Conservation (phyloP, 2,113 vertebrate species). For the Ornithorhynchus anatinus region DNA sequence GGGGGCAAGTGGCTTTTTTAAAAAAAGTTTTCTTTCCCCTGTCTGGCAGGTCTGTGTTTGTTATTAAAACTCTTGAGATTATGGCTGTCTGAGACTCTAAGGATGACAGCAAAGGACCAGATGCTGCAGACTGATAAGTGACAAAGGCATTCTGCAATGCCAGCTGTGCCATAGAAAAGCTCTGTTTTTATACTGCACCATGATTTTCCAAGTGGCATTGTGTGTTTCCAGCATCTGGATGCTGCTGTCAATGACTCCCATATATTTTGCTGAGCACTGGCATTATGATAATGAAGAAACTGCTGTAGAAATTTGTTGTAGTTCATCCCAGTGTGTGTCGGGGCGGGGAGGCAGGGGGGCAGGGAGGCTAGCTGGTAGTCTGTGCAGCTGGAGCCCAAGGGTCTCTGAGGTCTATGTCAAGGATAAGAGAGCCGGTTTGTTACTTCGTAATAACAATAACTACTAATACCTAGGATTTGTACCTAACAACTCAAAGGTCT, state of each 20-base stretch:
- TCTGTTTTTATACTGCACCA: slow-evolving; percentile 26
- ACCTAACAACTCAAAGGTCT: too few species aligned
- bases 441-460: too few species aligned
- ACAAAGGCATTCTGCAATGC: slow-evolving; percentile 61
- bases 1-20: background rate
- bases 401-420: background rate
- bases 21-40: slow-evolving; percentile 14
- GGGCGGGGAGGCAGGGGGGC: slow-evolving; percentile 2
- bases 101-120: slow-evolving; percentile 63
- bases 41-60: slow-evolving; percentile 64
- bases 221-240: slow-evolving; percentile 66
- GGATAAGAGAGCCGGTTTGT: too few species aligned
- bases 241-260: slow-evolving; percentile 19
- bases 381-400: too few species aligned
- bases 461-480: too few species aligned
- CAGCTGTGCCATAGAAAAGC: slow-evolving; percentile 64
- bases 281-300: slow-evolving; percentile 70
- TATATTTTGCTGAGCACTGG: slow-evolving; percentile 63
- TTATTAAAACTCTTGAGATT: slow-evolving; percentile 70
- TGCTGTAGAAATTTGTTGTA: slow-evolving; percentile 64
- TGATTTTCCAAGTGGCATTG: slow-evolving; percentile 61
- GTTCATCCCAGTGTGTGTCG: slow-evolving; percentile 37
- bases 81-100: slow-evolving; percentile 60
- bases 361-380: slow-evolving; percentile 16
- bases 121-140: slow-evolving; percentile 65